Evolutionary conservation across 2,888 invertebrate genomes (phyloP).

Genomic region (Drosophila siamana): DNA sequence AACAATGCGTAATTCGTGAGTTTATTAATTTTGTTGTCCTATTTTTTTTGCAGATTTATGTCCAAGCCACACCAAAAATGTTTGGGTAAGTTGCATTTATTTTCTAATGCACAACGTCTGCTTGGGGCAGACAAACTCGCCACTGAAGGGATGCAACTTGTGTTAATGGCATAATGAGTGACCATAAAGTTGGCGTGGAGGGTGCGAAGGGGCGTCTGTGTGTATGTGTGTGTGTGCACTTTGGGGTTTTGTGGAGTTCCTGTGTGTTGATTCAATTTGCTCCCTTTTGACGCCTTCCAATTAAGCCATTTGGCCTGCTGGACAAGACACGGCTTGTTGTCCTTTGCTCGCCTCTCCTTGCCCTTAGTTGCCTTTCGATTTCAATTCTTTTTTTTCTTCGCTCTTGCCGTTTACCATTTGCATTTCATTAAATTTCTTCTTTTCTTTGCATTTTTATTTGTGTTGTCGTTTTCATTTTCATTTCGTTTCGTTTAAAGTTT

Average conservation of each 20-base stretch:
- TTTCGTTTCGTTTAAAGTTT: conserved; percentile 9
- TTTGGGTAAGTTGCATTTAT: background rate
- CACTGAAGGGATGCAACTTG: conserved; percentile 33
- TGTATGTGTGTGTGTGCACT: conserved; percentile 9
- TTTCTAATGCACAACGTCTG: background rate
- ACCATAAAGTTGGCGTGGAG: background rate
- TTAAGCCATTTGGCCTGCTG: conserved; percentile 52
- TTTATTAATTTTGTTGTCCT: too few species aligned
- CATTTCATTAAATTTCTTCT: conserved; percentile 48
- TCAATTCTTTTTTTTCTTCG: background rate
- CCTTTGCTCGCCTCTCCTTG: conserved; percentile 8
- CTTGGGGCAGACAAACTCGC: background rate
- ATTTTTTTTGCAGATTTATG: background rate
- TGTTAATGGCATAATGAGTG: conserved; percentile 42
- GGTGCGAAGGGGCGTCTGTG: background rate
- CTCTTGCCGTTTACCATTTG: conserved; percentile 39
- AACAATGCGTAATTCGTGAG: too few species aligned
- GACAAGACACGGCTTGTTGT: conserved; percentile 7
- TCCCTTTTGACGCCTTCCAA: conserved; percentile 59
- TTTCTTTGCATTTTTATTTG: conserved; percentile 13
- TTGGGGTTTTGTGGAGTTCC: conserved; percentile 21
- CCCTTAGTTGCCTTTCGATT: conserved; percentile 2
- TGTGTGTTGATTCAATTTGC: conserved; percentile 57
- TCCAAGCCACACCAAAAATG: background rate
- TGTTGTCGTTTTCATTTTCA: conserved; percentile 22